Evolutionary conservation across 2,888 invertebrate genomes (phyloP).

Genomic region (Spodoptera exigua): DNA sequence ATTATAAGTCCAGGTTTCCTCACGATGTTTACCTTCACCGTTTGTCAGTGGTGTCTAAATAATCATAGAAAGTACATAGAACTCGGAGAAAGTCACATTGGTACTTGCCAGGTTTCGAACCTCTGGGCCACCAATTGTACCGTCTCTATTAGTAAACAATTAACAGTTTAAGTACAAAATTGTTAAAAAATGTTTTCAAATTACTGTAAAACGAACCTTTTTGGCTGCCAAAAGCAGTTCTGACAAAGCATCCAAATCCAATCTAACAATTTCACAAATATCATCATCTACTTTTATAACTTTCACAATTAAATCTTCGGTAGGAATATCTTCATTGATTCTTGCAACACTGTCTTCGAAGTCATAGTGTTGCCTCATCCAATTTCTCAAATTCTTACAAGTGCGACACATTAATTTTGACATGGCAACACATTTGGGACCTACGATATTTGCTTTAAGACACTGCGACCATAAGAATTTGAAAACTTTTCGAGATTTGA

Average conservation of each 20-base stretch:
- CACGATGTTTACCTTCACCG: too few relatives aligned
- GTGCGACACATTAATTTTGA: conserved; percentile 74
- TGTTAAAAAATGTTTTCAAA: neutral
- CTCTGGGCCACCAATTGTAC: too few relatives aligned
- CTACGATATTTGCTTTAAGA: conserved; percentile 79
- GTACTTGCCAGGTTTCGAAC: too few relatives aligned
- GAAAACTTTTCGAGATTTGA: conserved; percentile 71
- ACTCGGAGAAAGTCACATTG: too few relatives aligned
- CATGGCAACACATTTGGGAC: conserved; percentile 78
- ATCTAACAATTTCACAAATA: conserved; percentile 75
- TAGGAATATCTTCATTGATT: conserved; percentile 61
- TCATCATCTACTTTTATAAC: conserved; percentile 70
- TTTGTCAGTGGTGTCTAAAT: too few relatives aligned
- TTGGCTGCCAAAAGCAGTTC: conserved; percentile 82
- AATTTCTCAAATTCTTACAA: conserved; percentile 73
- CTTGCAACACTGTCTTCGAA: conserved; percentile 59
- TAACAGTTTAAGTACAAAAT: too few relatives aligned
- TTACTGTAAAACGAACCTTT: conserved; percentile 64
- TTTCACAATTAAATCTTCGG: conserved; percentile 52
- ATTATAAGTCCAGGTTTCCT: too few relatives aligned
- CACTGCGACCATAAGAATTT: conserved; percentile 76
- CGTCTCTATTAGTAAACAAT: too few relatives aligned
- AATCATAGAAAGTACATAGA: too few relatives aligned
- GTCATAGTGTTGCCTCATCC: conserved; percentile 80
- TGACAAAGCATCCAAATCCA: conserved; percentile 77